phyloP scores from a whole-genome alignment of 2,888 invertebrate genomes.

The Geotrupes spiniger region DNA sequence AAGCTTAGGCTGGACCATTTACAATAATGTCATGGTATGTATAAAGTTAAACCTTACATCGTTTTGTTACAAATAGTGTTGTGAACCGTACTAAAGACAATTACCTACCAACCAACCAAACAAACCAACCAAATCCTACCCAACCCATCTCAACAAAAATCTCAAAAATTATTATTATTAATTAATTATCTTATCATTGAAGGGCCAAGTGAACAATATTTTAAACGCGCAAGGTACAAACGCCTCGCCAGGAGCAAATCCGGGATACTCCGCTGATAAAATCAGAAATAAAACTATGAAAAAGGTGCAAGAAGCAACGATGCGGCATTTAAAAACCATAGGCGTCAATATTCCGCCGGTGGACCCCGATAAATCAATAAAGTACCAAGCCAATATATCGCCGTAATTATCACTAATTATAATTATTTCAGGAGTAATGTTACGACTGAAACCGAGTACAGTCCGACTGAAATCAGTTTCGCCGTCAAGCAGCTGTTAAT shows the following conservation, averaged over 20 bases:
- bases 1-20: slow-evolving; percentile 68
- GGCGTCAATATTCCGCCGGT: slow-evolving; percentile 38
- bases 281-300: slow-evolving; percentile 36
- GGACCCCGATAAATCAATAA: slow-evolving; percentile 23
- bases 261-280: slow-evolving; percentile 4
- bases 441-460: slow-evolving; percentile 27
- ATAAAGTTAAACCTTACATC: neutral
- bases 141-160: no score
- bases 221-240: slow-evolving; percentile 42
- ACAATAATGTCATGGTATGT: slow-evolving; percentile 66
- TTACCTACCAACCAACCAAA: no score
- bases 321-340: slow-evolving; percentile 44
- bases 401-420: neutral
- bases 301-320: slow-evolving; percentile 45
- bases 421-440: slow-evolving; percentile 6
- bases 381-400: no score
- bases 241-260: slow-evolving; percentile 4
- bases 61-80: no score
- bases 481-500: slow-evolving; percentile 56
- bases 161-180: no score
- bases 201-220: slow-evolving; percentile 57
- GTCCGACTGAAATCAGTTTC: slow-evolving; percentile 52
- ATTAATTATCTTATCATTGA: neutral
- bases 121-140: no score
- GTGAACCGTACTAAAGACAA: no score